Base-by-base conservation (phyloP, 1,140 invertebrate species). In the Bombus ignitus region DNA sequence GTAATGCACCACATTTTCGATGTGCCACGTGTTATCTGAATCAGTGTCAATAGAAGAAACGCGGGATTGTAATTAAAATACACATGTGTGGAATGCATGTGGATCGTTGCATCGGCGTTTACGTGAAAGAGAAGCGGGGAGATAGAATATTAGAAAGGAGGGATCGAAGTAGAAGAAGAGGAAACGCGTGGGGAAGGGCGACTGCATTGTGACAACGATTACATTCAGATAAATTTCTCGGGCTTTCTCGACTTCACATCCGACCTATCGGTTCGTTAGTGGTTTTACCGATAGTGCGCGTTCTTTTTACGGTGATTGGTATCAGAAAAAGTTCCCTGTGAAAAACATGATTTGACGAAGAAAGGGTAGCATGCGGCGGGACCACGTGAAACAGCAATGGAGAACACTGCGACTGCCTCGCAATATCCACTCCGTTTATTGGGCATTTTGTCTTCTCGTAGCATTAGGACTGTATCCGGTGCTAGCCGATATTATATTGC, bases 1-100 rank as follows among this genome's bases (percentile, higher is more conserved):
- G 22, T 53, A 53, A 53, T 53, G 73, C 35, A 22, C 28, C 22
- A 2, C 32, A 65, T 68, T 62, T 42, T 9, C 57, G 44, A 13
- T 62, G 18, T 53, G 35, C 78, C 81, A 87, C 78, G 87, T 89
- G 82, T 81, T 86, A 70, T 77, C 66, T 53, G 89, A 89, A 91
- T 91, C 89, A 91, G 89, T 89, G 90, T 89, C 86, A 91, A 91
- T 89, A 91, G 57, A 82, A 71, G 90, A 80, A 85, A 87, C 39
- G 44, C 68, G 80, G 87, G 85, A 86, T 83, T 74, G 88, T 88
- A 77, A 74, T 91, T 91, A 87, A 91, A 86, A 84, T 83, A 68
- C 65, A 89, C 75, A 89, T 91, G 82, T 89, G 71, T 68, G 85
- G 70, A 86, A 87, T 78, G 85, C 74, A 42, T 53, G 65, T 73